A percentile compares a stretch with the other conserved stretches of the same genome.
Evolutionary conservation across 1,140 invertebrate species (phyloP).

Genomic region (Protaetia brevitarsis): DNA sequence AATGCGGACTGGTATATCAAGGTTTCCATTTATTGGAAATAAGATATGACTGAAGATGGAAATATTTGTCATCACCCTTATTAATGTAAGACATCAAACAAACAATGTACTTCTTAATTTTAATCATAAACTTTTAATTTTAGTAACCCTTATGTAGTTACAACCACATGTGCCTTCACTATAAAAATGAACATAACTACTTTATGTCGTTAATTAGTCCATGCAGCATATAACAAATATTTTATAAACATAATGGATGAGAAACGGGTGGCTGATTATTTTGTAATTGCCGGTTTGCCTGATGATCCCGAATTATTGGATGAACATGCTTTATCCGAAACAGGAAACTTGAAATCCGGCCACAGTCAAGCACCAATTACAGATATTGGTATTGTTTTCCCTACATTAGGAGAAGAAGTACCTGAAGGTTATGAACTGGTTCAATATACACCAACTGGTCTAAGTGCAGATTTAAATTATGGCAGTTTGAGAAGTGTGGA

Average conservation of each 20-base stretch:
- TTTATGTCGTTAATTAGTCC: not conserved
- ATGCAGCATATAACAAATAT: not conserved
- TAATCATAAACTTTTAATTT: not conserved
- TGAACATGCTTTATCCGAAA: constrained; percentile 76
- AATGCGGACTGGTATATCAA: constrained; percentile 14
- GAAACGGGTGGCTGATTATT: constrained; percentile 86
- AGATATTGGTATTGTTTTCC: constrained; percentile 88
- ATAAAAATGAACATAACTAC: not conserved
- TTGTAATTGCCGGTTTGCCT: constrained; percentile 93
- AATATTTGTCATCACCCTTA: not conserved
- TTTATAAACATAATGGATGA: constrained; percentile 64
- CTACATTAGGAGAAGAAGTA: constrained; percentile 77
- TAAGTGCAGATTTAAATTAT: constrained; percentile 94
- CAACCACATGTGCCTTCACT: constrained; percentile 7
- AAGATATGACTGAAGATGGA: constrained; percentile 2
- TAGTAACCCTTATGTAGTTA: not conserved
- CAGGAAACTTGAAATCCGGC: constrained; percentile 72
- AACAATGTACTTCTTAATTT: not conserved
- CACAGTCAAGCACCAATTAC: constrained; percentile 86
- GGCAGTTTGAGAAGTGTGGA: constrained; percentile 90
- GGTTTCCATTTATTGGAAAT: not conserved
- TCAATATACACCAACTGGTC: constrained; percentile 80
- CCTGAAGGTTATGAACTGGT: constrained; percentile 79
- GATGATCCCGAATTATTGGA: constrained; percentile 75
- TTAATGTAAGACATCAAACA: not conserved